These are phyloP conservation scores for Staurois parvus DNA, from an alignment of 2,797 vertebrate genomes.

Conservation along the genomic window DNA sequence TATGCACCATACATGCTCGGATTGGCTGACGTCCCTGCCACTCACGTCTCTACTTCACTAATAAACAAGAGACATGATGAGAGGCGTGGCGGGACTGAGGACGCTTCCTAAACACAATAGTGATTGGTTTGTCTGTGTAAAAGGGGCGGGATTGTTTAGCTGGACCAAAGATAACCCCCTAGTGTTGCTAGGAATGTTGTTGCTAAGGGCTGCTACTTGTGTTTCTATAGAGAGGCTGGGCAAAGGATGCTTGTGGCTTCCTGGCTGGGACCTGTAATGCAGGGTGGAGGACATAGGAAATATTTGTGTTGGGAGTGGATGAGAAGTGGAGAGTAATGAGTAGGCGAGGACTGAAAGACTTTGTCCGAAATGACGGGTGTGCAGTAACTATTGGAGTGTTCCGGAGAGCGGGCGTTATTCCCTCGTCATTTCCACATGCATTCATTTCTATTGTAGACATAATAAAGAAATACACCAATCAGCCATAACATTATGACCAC, in stretches of 20 bases:
- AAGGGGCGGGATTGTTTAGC: not conserved
- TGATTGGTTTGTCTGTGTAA: not conserved
- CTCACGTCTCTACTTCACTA: not conserved
- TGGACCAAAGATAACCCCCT: not conserved
- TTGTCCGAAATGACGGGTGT: no score
- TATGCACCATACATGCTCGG: not conserved
- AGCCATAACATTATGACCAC: no score
- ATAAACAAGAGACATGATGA: not conserved
- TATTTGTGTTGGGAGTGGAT: not conserved
- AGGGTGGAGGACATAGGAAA: not conserved
- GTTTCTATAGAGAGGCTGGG: constrained; percentile 36
- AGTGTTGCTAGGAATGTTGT: not conserved
- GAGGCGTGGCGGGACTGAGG: not conserved
- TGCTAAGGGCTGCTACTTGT: not conserved
- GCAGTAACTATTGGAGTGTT: no score
- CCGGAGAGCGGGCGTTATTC: no score
- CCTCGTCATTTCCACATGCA: no score
- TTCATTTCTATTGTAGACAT: no score
- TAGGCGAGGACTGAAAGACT: not conserved
- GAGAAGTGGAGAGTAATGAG: not conserved
- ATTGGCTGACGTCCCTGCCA: not conserved
- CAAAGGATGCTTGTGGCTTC: constrained; percentile 11
- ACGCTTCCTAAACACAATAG: not conserved
- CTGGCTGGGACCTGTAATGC: not conserved
- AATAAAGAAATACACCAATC: no score